These are phyloP conservation scores for Ophion costatus DNA, from an alignment of 2,888 invertebrate species.

Conservation along the genomic window DNA sequence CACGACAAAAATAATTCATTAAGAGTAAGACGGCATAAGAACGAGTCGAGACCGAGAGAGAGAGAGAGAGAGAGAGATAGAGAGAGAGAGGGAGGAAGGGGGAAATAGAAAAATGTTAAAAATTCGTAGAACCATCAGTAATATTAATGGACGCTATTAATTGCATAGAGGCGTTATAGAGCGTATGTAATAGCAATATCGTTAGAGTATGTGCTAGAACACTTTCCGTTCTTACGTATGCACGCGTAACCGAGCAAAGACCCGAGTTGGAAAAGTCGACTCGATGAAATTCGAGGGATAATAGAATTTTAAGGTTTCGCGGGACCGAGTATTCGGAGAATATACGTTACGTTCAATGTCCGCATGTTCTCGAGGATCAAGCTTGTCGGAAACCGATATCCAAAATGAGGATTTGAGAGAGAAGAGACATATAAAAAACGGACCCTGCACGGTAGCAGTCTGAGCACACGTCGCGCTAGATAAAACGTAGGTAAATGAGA, in stretches of 20 bases:
- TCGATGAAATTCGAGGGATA: constrained; percentile 34
- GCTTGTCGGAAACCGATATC: constrained; percentile 31
- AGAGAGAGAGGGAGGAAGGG: not conserved
- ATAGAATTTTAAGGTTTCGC: constrained; percentile 32
- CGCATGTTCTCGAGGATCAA: constrained; percentile 34
- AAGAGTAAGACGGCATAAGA: constrained; percentile 10
- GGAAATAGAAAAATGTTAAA: not conserved
- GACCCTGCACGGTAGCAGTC: constrained; percentile 43
- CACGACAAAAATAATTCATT: constrained; percentile 45
- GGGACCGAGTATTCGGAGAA: constrained; percentile 36
- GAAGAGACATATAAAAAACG: constrained; percentile 26
- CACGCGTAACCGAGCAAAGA: constrained; percentile 34
- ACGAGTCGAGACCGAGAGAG: constrained; percentile 6
- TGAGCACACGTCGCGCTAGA: constrained; percentile 25
- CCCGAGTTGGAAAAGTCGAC: constrained; percentile 29
- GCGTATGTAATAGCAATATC: constrained; percentile 51
- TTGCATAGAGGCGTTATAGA: constrained; percentile 49
- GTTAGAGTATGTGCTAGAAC: constrained; percentile 43
- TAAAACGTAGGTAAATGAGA: constrained; percentile 26
- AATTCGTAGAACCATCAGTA: constrained; percentile 48
- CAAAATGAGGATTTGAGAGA: constrained; percentile 1
- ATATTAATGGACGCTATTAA: constrained; percentile 47
- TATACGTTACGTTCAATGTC: constrained; percentile 29
- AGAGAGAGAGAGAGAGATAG: constrained; percentile 11
- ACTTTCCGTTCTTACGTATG: constrained; percentile 45